Evolutionary conservation across 2,797 vertebrate species (phyloP), one percentile per base, ranked within the genome.

Genomic region (Acipenser ruthenus): DNA sequence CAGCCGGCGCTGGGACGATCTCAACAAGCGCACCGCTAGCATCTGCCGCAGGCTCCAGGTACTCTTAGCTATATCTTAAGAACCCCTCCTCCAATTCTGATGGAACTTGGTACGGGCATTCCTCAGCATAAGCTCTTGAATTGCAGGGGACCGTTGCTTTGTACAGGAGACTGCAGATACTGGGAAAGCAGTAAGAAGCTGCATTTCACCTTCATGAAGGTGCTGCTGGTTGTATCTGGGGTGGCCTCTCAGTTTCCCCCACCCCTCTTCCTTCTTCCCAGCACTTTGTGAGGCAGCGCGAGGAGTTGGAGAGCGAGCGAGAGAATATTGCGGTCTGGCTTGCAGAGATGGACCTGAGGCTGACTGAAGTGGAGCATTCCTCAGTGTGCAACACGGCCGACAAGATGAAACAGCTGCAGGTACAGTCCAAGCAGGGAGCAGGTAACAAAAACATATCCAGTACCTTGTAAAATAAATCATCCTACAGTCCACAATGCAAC

Each of bases 391-490:
- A 75, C 60, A 77, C 77, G 51, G 81, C 83, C n/a, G 78, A 86
- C 0, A 92, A 91, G 73, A 86, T 93, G 74, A 72, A 67, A 47
- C 83, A 70, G 60, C 81, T 93, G 63, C 90, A 92, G 90, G 92
- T 93, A 75, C 37, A 37, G 37, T 5, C 37, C 53, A 62, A 4
- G 37, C 13, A 12, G 0, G 18, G 60, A 23, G 63, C 4, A 7
- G 10, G 56, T 18, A 18, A 18, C 18, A 18, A 18, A 18, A 18
- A 18, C 18, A 18, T 18, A 18, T 18, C 18, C 18, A 18, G 18
- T 18, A 1, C 2, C 18, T 18, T 18, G 18, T 18, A 18, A 18
- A 18, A 18, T 18, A 18, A 18, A 18, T 18, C 18, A 18, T 18
- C 18, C 18, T 18, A 18, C 18, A 18, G 18, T 18, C 18, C 18